Conservation (phyloP, 2,797 vertebrate species). For the Molossus alvarezi region DNA sequence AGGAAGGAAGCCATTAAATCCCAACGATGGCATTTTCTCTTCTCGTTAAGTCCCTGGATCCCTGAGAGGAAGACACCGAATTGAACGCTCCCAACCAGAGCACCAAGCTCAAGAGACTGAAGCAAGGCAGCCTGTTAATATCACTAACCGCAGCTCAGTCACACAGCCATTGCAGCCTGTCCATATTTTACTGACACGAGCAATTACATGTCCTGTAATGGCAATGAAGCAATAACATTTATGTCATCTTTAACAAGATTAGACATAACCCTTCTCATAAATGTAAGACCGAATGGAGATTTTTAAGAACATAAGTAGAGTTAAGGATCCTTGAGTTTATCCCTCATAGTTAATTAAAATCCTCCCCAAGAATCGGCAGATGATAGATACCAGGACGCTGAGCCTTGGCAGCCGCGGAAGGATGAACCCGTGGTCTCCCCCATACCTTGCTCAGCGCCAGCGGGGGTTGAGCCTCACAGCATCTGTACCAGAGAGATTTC, state of each 20-base stretch:
- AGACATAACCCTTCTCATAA: conserved; percentile 85
- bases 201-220: conserved; percentile 83
- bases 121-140: conserved; percentile 39
- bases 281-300: conserved; percentile 79
- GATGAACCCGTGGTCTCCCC: conserved; percentile 53
- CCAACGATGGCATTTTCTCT: neutral
- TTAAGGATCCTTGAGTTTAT: conserved; percentile 84
- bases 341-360: conserved; percentile 83
- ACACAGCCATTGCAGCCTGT: conserved; percentile 67
- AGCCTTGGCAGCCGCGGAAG: conserved; percentile 64
- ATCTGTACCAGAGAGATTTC: conserved; percentile 91
- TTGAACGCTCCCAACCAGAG: neutral
- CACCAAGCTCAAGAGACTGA: neutral
- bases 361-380: conserved; percentile 76
- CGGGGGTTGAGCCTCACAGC: conserved; percentile 78
- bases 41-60: neutral
- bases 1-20: neutral
- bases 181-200: conserved; percentile 83
- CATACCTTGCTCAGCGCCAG: conserved; percentile 90
- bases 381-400: conserved; percentile 62
- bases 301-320: conserved; percentile 85
- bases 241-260: conserved; percentile 87
- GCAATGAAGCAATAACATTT: conserved; percentile 85
- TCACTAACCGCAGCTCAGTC: conserved; percentile 42
- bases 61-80: neutral